phyloP scores from a whole-genome alignment of 1,140 invertebrate species.

The Drosophila busckii region DNA sequence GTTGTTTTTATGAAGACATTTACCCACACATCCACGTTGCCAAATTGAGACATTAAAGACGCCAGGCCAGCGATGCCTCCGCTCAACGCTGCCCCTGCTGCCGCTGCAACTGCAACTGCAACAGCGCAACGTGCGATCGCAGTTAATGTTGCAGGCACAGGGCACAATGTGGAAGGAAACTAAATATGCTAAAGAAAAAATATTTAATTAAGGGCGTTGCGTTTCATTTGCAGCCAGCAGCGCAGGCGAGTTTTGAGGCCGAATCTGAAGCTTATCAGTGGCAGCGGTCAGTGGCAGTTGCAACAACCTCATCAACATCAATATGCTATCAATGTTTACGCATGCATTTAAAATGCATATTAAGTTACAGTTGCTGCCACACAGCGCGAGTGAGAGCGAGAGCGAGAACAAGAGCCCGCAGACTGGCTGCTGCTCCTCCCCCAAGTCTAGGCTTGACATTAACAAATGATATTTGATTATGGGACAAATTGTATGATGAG shows the following conservation, averaged over 20 bases:
- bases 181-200: conserved; percentile 3
- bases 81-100: conserved; percentile 26
- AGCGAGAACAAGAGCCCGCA: not conserved
- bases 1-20: conserved; percentile 73
- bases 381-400: not conserved
- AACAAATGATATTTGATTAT: conserved; percentile 76
- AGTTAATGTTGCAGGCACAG: not conserved
- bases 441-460: conserved; percentile 63
- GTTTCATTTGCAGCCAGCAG: conserved; percentile 51
- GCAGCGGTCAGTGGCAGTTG: conserved; percentile 58
- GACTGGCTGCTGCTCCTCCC: conserved; percentile 6
- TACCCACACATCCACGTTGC: conserved; percentile 32
- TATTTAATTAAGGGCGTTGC: conserved; percentile 73
- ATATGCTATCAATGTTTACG: conserved; percentile 75
- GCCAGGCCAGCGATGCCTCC: conserved; percentile 26
- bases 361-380: conserved; percentile 41
- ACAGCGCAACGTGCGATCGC: not conserved
- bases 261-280: conserved; percentile 60
- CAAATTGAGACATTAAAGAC: conserved; percentile 75
- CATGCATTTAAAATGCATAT: conserved; percentile 68
- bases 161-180: conserved; percentile 28
- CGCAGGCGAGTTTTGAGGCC: conserved; percentile 8
- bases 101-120: not conserved
- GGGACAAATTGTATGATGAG: conserved; percentile 71
- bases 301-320: conserved; percentile 55